Conservation (phyloP, 1,140 invertebrate species). For the Laupala kohalensis region DNA sequence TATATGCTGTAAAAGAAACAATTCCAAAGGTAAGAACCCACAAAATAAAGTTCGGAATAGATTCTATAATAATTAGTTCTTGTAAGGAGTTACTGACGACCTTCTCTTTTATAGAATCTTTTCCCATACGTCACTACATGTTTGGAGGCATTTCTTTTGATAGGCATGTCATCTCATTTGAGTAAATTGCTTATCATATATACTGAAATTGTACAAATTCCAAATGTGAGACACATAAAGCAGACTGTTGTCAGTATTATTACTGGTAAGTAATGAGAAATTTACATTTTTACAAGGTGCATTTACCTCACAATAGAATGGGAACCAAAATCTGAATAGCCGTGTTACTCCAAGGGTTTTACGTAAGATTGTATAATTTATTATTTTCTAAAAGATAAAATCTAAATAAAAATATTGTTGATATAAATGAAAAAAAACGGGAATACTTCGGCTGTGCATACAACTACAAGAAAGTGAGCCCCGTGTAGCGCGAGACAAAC, state of each 20-base stretch:
- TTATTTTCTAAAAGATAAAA: no score
- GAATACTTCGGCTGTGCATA: no score
- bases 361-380: no score
- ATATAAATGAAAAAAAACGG: no score
- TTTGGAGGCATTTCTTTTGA: conserved; percentile 36
- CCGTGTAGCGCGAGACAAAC: no score
- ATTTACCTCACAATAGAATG: no score
- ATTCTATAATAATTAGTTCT: not conserved
- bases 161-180: conserved; percentile 40
- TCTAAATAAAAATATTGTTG: no score
- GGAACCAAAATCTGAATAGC: no score
- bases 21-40: conserved; percentile 32
- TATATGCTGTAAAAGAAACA: conserved; percentile 40
- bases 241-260: conserved; percentile 42
- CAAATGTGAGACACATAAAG: conserved; percentile 34
- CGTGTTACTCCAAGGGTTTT: no score
- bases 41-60: not conserved
- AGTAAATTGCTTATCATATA: conserved; percentile 42
- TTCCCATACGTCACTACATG: conserved; percentile 31
- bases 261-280: conserved; percentile 28
- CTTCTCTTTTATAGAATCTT: conserved; percentile 24
- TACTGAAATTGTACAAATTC: conserved; percentile 36
- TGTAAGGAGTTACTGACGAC: not conserved
- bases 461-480: no score
- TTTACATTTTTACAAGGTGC: no score